Evolutionary conservation across 2,113 vertebrate species (phyloP).

Genomic region (Psophia crepitans): DNA sequence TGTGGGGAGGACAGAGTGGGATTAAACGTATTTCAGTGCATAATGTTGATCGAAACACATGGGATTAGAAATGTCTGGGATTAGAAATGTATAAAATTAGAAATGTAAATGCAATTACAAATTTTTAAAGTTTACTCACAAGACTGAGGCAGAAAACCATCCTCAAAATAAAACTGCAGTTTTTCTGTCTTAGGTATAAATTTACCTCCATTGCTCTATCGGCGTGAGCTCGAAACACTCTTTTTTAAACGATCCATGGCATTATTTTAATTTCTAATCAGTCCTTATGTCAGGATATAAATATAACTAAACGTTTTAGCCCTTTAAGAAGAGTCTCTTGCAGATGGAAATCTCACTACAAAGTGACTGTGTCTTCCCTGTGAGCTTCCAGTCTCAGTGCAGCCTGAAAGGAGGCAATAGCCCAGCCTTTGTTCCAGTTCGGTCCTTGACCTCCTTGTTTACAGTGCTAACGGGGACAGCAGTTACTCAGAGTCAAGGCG

Average conservation of each 20-base stretch:
- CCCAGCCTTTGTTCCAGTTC: constrained; percentile 37
- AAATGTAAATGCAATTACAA: rapidly evolving
- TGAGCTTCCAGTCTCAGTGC: not conserved
- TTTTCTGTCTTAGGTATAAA: not conserved
- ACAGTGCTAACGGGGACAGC: constrained; percentile 48
- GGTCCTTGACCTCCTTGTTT: constrained; percentile 50
- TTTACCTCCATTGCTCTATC: not conserved
- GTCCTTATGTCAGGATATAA: not conserved
- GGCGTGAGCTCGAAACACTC: not conserved
- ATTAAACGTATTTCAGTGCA: not conserved
- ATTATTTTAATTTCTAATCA: not conserved
- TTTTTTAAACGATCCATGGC: not conserved
- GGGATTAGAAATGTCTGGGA: not conserved
- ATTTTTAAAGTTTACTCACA: not conserved
- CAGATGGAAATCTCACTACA: not conserved
- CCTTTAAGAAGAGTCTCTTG: not conserved
- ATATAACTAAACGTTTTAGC: not conserved
- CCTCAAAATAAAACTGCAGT: not conserved
- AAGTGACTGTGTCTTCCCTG: not conserved
- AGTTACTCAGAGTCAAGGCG: constrained; percentile 38
- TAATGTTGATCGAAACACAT: not conserved
- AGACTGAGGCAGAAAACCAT: not conserved
- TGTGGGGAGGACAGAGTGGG: not conserved
- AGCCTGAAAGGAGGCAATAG: constrained; percentile 35
- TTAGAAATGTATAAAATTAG: not conserved